Base-by-base conservation (phyloP, 2,888 invertebrate species). In the Molorchus minor region DNA sequence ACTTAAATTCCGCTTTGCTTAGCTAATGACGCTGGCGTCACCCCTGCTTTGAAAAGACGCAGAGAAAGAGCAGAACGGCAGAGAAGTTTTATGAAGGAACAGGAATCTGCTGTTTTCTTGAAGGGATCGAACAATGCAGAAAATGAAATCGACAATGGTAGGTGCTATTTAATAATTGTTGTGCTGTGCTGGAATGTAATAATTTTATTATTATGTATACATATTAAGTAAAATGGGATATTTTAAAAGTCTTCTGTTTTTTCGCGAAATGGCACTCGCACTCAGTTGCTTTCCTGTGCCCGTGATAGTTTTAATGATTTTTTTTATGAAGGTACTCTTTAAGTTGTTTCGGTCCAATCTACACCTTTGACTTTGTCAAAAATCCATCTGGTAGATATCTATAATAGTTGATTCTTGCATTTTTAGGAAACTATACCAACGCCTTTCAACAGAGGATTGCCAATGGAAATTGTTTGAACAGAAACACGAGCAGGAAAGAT, bases 21-120 rank as follows among this genome's bases (percentile, higher is more conserved):
- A 81, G 82, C 79, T 60, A 79, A 77, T 71, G 87, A 87, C 73
- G 90, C 88, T 74, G 94, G 93, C 70, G 87, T 94, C 20, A 93
- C 90, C 38, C 90, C 94, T 38, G 92, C 91, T 51, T 82, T 94
- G 64, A 85, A 91, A 71, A 85, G 93, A 71, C 84, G 94, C 61
- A 84, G 93, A 61, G 93, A 94, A 75, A 85, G 94, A 64, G 93
- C 89, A 41, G 93, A 93, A 70, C 85, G 94, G 62, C 94, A 94
- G 76, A 88, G 92, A 54, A 91, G 90, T 75, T 92, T 93, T 74
- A 89, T 93, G 72, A 87, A 88, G 73, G 93, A 94, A 72, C 94
- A 91, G 76, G 92, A 92, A 80, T 85, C 85, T 60, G 83, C 82
- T 51, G 83, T 82, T 64, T 80, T 82, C 63, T 80, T 84, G 72